Evolutionary conservation across 2,888 invertebrate species (phyloP).

Genomic region (Dryobotodes eremita): DNA sequence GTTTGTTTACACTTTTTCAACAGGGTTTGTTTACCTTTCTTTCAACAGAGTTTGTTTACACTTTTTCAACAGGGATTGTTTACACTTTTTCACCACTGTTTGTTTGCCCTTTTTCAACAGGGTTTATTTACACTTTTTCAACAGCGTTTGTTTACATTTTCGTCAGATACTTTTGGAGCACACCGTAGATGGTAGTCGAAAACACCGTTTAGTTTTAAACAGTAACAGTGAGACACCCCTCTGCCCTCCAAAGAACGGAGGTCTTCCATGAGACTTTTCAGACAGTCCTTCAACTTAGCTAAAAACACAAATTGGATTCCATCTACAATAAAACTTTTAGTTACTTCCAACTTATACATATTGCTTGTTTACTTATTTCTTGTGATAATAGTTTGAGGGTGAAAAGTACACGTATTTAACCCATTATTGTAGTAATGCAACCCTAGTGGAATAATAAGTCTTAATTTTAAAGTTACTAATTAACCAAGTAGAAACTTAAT

Average conservation of each 20-base stretch:
- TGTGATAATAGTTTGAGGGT: not conserved
- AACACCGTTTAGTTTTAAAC: too few species aligned
- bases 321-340: not conserved
- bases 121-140: too few species aligned
- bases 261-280: not conserved
- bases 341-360: not conserved
- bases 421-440: not conserved
- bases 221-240: not conserved
- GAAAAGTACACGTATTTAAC: not conserved
- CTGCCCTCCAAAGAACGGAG: not conserved
- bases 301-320: not conserved
- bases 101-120: too few species aligned
- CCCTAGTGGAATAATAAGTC: constrained; percentile 10
- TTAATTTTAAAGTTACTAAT: constrained; percentile 9
- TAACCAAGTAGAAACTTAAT: constrained; percentile 32
- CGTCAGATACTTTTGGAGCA: too few species aligned
- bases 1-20: too few species aligned
- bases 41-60: too few species aligned
- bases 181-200: too few species aligned
- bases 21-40: too few species aligned
- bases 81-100: too few species aligned
- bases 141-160: too few species aligned
- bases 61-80: too few species aligned
- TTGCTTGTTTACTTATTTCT: not conserved
- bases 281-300: not conserved